Evolutionary conservation across 2,797 vertebrate species (phyloP), one percentile per base, ranked within the genome.

Genomic region (Hydrophis major): DNA sequence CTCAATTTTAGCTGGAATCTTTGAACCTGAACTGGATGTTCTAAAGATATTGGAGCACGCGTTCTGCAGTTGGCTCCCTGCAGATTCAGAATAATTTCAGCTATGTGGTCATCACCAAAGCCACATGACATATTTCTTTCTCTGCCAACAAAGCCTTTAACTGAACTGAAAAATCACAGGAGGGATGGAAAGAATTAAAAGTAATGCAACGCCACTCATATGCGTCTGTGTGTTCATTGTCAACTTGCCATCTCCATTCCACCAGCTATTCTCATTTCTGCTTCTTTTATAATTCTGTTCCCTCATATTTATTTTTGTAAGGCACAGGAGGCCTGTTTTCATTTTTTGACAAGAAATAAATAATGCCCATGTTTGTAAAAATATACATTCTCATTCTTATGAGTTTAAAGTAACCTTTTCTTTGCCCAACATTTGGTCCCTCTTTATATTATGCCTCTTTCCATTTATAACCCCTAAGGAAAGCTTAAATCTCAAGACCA

Each of bases 101-200:
- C 37, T 78, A 92, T 59, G 37, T 89, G 32, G 6, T 56, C 87
- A 89, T 89, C 63, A 69, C 60, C 53, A 61, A 69, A 53, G 32
- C 60, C 87, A 32, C 27, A 50, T 89, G 87, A 89, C 37, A 89
- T 78, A 60, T 78, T 89, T 78, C 63, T 78, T 59, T 37, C 53
- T 22, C 27, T 89, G 28, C 87, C 91, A 92, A 74, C 55, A 78
- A 92, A n/a, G 63, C 37, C 91, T 88, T 90, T 61, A 59, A 92
- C n/a, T 63, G 60, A 91, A 47, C 28, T 18, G 4, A 66, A 53
- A 6, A 78, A 78, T 61, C n/a, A 42, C 32, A 56, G 86, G 87
- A 88, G 22, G 55, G 87, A 78, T 92, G 87, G 87, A 59, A 89
- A 89, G 50, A 74, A 74, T 74, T 88, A 87, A 69, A 74, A 78